Conservation (phyloP, 1,140 invertebrate species). For the Macrosteles quadrilineatus region DNA sequence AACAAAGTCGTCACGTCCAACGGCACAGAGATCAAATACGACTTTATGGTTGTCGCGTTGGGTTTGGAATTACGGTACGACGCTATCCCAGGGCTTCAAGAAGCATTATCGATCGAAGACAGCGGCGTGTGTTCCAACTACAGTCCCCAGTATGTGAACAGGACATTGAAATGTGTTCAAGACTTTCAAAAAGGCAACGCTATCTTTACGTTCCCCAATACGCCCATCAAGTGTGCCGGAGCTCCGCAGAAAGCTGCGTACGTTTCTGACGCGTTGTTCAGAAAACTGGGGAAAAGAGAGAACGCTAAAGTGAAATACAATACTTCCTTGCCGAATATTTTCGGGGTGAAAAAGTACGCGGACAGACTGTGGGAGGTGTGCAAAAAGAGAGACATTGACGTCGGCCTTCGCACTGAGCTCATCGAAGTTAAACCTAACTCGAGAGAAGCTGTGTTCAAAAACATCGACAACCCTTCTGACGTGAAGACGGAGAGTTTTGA, state of each 20-base stretch:
- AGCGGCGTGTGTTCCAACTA: constrained; percentile 91
- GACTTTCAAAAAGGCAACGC: constrained; percentile 78
- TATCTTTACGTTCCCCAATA: constrained; percentile 91
- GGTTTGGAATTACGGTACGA: constrained; percentile 82
- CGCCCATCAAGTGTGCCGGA: constrained; percentile 94
- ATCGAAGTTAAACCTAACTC: constrained; percentile 71
- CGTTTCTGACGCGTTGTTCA: constrained; percentile 83
- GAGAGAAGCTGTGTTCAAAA: constrained; percentile 80
- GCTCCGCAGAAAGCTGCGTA: constrained; percentile 98
- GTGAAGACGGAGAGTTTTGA: constrained; percentile 64
- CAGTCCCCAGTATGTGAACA: constrained; percentile 74
- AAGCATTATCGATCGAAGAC: constrained; percentile 68
- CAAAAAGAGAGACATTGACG: constrained; percentile 71
- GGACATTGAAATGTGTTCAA: constrained; percentile 73
- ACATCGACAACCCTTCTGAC: constrained; percentile 65
- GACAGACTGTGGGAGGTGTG: constrained; percentile 81
- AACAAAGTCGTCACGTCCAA: constrained; percentile 67
- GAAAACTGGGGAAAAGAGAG: constrained; percentile 70
- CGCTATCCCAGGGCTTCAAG: constrained; percentile 82
- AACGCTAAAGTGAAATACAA: constrained; percentile 81
- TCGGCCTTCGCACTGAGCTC: constrained; percentile 77
- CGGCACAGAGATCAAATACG: constrained; percentile 77
- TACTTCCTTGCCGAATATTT: constrained; percentile 84
- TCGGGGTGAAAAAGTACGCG: constrained; percentile 94
- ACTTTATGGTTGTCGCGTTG: constrained; percentile 78